Conservation (phyloP, 1,140 invertebrate genomes). For the Streblospio benedicti region DNA sequence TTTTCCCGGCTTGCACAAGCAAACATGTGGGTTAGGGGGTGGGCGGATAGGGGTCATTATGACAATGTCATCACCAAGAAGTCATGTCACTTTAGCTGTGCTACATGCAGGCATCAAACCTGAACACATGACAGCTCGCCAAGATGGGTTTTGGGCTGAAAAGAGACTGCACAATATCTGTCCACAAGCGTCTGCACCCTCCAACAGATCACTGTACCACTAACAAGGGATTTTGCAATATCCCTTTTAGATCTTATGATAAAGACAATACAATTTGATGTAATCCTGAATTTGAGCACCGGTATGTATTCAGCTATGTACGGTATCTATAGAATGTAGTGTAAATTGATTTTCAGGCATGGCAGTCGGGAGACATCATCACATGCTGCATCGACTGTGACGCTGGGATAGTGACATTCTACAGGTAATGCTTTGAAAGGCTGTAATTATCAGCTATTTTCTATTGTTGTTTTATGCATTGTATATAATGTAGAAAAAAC, state of each 20-base stretch:
- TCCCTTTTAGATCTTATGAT: background rate
- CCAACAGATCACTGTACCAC: background rate
- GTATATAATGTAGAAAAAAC: background rate
- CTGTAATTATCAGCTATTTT: background rate
- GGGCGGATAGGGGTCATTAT: no score
- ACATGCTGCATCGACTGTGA: slow-evolving; percentile 70
- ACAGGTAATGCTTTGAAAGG: slow-evolving; percentile 41
- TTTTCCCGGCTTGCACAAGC: no score
- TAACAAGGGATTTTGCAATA: background rate
- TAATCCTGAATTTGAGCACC: background rate
- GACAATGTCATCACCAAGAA: no score
- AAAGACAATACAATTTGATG: background rate
- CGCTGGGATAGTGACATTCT: slow-evolving; percentile 52
- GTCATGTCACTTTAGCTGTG: no score
- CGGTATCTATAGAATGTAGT: slow-evolving; percentile 3
- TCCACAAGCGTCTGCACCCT: background rate
- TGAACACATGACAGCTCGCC: no score
- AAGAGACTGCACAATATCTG: background rate
- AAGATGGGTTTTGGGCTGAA: no score
- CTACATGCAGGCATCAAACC: no score
- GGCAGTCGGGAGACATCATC: slow-evolving; percentile 73
- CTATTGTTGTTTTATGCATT: background rate
- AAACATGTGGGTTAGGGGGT: no score
- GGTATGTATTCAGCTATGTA: background rate
- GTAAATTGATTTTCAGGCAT: slow-evolving; percentile 45